Percentiles rank a stretch among this genome's conserved stretches.
Evolutionary conservation across 2,888 invertebrate species (phyloP).

Genomic region (Heterodera filipjevi): DNA sequence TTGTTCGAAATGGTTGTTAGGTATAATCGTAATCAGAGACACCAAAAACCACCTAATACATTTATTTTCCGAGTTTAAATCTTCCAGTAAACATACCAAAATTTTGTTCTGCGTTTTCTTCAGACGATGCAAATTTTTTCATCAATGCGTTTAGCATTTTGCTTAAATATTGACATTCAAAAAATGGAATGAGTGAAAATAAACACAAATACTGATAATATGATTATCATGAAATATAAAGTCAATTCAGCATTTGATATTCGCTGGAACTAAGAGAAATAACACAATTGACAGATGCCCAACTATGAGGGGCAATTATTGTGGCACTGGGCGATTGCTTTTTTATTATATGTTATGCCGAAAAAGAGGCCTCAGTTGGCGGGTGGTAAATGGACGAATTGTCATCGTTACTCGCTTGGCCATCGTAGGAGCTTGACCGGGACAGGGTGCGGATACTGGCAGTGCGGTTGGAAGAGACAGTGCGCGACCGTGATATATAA

Average conservation of each 20-base stretch:
- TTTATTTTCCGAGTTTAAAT: neutral
- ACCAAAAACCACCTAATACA: too few relatives aligned
- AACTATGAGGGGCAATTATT: neutral
- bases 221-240: too few relatives aligned
- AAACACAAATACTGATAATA: too few relatives aligned
- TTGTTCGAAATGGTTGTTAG: too few relatives aligned
- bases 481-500: neutral
- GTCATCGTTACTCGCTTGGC: neutral
- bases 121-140: neutral
- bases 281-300: neutral
- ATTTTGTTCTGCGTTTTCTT: neutral
- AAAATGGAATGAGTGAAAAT: neutral
- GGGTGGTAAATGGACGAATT: constrained; percentile 4
- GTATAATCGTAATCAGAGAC: too few relatives aligned
- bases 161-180: neutral
- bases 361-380: neutral
- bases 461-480: neutral
- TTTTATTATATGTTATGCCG: neutral
- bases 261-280: neutral
- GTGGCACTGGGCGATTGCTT: neutral
- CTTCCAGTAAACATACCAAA: neutral
- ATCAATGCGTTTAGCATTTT: neutral
- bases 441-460: neutral
- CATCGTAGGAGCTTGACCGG: neutral
- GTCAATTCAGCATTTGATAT: too few relatives aligned